Evolutionary conservation across 2,797 vertebrate species (phyloP).

Genomic region (Galago senegalensis): DNA sequence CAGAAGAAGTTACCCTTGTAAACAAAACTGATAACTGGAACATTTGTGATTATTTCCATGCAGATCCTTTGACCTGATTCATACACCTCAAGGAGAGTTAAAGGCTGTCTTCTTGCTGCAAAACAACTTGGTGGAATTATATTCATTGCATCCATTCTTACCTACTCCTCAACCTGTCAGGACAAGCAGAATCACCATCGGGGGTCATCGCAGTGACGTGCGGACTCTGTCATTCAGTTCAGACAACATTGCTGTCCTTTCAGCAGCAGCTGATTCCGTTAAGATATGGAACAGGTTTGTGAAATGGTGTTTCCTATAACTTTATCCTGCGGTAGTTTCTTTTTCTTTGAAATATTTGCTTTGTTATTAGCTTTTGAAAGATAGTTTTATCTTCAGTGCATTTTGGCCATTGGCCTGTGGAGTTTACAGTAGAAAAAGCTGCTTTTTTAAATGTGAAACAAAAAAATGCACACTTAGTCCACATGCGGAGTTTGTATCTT

Average conservation of each 20-base stretch:
- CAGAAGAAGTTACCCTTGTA: background rate
- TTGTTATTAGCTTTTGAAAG: background rate
- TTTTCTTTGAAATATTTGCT: background rate
- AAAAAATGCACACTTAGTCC: background rate
- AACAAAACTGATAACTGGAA: background rate
- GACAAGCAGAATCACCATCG: conserved; percentile 92
- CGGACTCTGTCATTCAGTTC: conserved; percentile 98
- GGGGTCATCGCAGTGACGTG: conserved; percentile 96
- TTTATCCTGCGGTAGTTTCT: background rate
- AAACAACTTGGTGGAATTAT: conserved; percentile 95
- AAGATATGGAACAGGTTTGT: conserved; percentile 99
- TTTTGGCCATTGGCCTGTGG: background rate
- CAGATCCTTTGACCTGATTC: conserved; percentile 95
- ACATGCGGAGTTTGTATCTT: background rate
- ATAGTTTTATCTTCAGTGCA: background rate
- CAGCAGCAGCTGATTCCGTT: conserved; percentile 95
- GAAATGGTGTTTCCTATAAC: background rate
- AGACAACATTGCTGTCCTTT: conserved; percentile 97
- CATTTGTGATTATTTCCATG: conserved; percentile 30
- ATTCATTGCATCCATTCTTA: conserved; percentile 89
- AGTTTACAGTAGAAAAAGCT: background rate
- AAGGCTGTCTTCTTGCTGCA: conserved; percentile 95
- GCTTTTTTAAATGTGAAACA: background rate
- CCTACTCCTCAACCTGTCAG: conserved; percentile 89
- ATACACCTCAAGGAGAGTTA: conserved; percentile 93